These are phyloP conservation scores for Conistra vaccinii DNA, from an alignment of 2,888 invertebrate species.

Conservation along the genomic window DNA sequence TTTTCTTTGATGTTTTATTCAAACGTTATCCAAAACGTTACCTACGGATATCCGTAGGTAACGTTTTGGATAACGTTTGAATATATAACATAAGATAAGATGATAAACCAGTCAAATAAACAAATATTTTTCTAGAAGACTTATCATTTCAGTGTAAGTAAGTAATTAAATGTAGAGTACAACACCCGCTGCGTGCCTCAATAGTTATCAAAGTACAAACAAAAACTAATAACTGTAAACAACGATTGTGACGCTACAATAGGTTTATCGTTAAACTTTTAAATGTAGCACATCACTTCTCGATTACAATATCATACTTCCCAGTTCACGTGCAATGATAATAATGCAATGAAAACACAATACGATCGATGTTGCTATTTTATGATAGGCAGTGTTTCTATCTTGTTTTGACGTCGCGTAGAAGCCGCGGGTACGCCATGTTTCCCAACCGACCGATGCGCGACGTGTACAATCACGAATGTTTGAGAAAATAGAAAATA, in stretches of 20 bases:
- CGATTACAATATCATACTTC: slow-evolving; percentile 43
- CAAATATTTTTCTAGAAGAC: slow-evolving; percentile 29
- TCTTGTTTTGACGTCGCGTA: slow-evolving; percentile 19
- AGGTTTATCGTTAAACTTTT: slow-evolving; percentile 46
- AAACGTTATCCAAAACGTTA: no score
- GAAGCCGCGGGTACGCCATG: slow-evolving; percentile 8
- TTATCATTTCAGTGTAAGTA: slow-evolving; percentile 34
- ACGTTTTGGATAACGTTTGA: no score
- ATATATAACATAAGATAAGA: slow-evolving; percentile 27
- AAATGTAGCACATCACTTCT: slow-evolving; percentile 53
- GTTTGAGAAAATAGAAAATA: slow-evolving; percentile 4
- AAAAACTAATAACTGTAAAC: slow-evolving; percentile 71
- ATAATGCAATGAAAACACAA: slow-evolving; percentile 39
- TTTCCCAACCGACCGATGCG: not conserved
- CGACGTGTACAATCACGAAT: not conserved
- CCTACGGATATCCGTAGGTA: no score
- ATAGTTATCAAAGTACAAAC: slow-evolving; percentile 75
- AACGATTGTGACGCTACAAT: slow-evolving; percentile 64
- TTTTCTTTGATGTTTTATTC: no score
- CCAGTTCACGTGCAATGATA: slow-evolving; percentile 52
- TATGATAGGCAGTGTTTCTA: slow-evolving; percentile 7
- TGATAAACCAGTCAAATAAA: slow-evolving; percentile 24
- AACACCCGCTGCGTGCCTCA: slow-evolving; percentile 76
- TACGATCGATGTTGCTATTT: slow-evolving; percentile 10
- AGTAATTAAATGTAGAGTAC: slow-evolving; percentile 30